Percentiles rank a stretch among this genome's conserved stretches.
phyloP scores from a whole-genome alignment of 2,888 invertebrate species.

The Apocheima hispidaria region DNA sequence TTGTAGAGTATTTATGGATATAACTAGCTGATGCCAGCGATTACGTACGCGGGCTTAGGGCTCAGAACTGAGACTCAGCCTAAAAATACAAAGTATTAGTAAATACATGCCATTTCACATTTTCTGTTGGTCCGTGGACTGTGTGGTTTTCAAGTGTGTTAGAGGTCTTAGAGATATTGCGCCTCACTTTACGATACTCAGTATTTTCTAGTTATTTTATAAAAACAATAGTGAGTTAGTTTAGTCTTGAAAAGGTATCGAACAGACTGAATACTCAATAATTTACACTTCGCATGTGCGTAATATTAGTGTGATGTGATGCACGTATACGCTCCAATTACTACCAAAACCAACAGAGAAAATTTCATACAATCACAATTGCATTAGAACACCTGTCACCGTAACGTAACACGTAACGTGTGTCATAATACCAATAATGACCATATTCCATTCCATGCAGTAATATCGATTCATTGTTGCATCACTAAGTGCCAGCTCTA shows the following conservation, averaged over 20 bases:
- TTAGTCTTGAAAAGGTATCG: too few relatives aligned
- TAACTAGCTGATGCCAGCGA: too few relatives aligned
- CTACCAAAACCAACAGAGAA: conserved; percentile 9
- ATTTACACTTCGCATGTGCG: neutral
- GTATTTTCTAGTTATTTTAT: too few relatives aligned
- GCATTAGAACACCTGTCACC: conserved; percentile 33
- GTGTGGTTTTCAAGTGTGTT: too few relatives aligned
- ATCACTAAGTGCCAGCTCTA: conserved; percentile 40
- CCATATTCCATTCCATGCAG: conserved; percentile 28
- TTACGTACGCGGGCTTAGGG: too few relatives aligned
- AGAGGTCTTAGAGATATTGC: too few relatives aligned
- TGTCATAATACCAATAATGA: conserved; percentile 29
- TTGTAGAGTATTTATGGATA: neutral
- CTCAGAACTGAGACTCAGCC: too few relatives aligned
- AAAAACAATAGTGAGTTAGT: too few relatives aligned
- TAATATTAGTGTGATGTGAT: neutral
- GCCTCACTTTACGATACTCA: too few relatives aligned
- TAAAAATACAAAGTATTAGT: too few relatives aligned
- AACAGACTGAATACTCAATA: too few relatives aligned
- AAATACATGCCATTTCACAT: neutral
- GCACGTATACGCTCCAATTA: neutral
- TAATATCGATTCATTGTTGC: conserved; percentile 38
- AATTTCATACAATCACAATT: conserved; percentile 24
- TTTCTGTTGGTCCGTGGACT: too few relatives aligned
- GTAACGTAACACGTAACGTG: conserved; percentile 2